A percentile compares a stretch with the other conserved stretches of the same genome.
Conservation (phyloP, 1,140 invertebrate genomes). For the Melipona quadrifasciata region DNA sequence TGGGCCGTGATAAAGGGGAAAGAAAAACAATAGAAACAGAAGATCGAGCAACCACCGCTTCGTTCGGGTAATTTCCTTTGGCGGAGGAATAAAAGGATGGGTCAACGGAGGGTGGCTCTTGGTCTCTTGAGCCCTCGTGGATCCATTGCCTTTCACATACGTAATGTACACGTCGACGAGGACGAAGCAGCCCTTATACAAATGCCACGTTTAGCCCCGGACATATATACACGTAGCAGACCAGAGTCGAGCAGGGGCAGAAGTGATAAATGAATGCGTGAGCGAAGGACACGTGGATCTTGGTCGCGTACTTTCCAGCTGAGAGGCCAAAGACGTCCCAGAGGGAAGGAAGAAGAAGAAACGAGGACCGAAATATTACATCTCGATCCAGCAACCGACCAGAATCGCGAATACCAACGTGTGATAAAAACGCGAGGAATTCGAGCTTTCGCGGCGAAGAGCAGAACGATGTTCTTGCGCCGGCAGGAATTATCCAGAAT, state of each 20-base stretch:
- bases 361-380: conserved; percentile 10
- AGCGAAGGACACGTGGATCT: conserved; percentile 5
- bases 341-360: conserved; percentile 21
- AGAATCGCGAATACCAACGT: neutral
- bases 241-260: neutral
- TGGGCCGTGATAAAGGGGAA: neutral
- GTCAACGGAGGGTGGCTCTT: conserved; percentile 14
- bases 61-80: conserved; percentile 36
- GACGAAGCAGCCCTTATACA: conserved; percentile 40
- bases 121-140: neutral
- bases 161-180: conserved; percentile 33
- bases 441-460: neutral
- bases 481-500: neutral
- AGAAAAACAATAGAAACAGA: neutral
- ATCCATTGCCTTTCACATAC: neutral
- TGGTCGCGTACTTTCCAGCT: neutral
- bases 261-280: conserved; percentile 64
- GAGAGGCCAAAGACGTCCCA: conserved; percentile 57
- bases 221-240: neutral
- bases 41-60: neutral
- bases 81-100: conserved; percentile 32
- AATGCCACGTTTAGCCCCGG: conserved; percentile 50
- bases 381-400: conserved; percentile 32
- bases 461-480: neutral
- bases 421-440: neutral